Evolutionary conservation across 2,888 invertebrate species (phyloP).

Genomic region (Aphidoletes aphidimyza): DNA sequence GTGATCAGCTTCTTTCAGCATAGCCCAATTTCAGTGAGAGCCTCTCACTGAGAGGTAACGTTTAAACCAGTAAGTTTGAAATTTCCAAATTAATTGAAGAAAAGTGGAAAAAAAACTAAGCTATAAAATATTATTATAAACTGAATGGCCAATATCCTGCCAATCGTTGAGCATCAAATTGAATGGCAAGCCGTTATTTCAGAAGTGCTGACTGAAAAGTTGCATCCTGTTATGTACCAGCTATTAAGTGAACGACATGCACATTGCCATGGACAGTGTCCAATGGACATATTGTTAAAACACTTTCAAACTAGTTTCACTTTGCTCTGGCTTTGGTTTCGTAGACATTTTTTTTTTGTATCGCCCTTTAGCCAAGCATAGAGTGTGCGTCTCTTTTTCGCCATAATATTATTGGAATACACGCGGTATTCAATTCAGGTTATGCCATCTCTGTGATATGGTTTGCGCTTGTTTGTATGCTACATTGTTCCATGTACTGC

Average conservation of each 20-base stretch:
- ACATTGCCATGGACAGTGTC: conserved; percentile 1
- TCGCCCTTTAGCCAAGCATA: not conserved
- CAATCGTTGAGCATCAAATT: not conserved
- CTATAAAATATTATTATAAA: not conserved
- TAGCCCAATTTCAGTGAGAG: not conserved
- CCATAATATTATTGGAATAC: not conserved
- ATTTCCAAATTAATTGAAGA: not conserved
- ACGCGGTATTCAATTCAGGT: too few relatives aligned
- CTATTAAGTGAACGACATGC: not conserved
- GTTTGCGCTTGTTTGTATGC: not conserved
- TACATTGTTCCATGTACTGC: not conserved
- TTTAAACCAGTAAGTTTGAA: too few relatives aligned
- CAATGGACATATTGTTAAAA: not conserved
- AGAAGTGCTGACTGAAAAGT: not conserved
- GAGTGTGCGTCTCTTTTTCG: not conserved
- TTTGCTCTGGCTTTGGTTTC: not conserved
- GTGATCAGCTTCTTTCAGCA: too few relatives aligned
- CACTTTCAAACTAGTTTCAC: conserved; percentile 33
- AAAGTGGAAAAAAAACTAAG: not conserved
- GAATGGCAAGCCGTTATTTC: not conserved
- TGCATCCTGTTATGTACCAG: not conserved
- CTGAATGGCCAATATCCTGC: not conserved
- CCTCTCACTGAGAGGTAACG: too few relatives aligned
- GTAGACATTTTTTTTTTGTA: conserved; percentile 29
- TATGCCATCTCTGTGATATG: not conserved